Conservation (phyloP, 2,797 vertebrate genomes). For the Manis pentadactyla region DNA sequence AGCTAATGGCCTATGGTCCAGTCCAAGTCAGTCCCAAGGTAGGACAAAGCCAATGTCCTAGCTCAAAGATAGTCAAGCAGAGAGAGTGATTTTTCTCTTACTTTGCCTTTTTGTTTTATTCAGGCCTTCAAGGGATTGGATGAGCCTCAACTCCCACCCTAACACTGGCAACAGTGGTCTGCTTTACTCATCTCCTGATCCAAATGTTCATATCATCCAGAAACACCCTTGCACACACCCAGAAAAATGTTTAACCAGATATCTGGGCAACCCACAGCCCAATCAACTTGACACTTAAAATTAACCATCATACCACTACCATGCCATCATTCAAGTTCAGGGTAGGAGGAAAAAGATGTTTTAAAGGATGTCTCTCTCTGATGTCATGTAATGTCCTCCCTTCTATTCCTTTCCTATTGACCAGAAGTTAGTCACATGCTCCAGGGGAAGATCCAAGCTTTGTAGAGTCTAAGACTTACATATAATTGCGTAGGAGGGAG, state of each 20-base stretch:
- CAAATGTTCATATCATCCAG: background rate
- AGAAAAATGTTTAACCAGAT: background rate
- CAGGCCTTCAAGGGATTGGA: background rate
- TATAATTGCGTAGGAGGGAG: too few species aligned
- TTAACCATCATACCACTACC: background rate
- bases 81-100: background rate
- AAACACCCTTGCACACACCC: background rate
- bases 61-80: background rate
- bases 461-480: background rate
- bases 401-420: background rate
- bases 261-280: background rate
- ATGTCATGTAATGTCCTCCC: background rate
- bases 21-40: background rate
- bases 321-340: background rate
- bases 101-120: background rate
- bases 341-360: background rate
- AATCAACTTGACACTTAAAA: background rate
- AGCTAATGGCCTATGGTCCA: background rate
- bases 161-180: background rate
- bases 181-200: background rate
- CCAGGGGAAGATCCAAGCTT: background rate
- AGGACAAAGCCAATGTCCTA: background rate
- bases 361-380: background rate
- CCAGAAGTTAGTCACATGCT: background rate
- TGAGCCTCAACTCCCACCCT: background rate